Evolutionary conservation across 2,888 invertebrate genomes (phyloP).

Genomic region (Reticulitermes lucifugus): DNA sequence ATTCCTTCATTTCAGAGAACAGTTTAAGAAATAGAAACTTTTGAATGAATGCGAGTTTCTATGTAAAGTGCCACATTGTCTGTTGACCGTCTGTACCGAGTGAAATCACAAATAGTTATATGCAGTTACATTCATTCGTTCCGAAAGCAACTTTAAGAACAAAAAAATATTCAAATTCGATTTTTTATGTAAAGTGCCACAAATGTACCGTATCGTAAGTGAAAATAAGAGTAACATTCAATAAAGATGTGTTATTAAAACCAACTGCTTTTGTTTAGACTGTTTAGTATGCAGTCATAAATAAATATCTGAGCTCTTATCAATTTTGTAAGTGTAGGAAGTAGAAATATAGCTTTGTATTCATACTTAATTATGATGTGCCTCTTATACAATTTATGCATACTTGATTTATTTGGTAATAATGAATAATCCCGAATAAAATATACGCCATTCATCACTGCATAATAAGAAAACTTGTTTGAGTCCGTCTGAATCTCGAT

Average conservation of each 20-base stretch:
- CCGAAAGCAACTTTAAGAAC: not conserved
- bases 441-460: too few species aligned
- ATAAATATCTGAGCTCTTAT: not conserved
- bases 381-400: too few species aligned
- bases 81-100: conserved; percentile 14
- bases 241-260: conserved; percentile 51
- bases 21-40: not conserved
- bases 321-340: too few species aligned
- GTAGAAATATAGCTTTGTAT: too few species aligned
- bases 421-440: too few species aligned
- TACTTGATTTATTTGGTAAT: too few species aligned
- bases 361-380: too few species aligned
- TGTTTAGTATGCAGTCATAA: not conserved
- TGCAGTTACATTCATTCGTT: not conserved
- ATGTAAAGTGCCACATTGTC: conserved; percentile 37
- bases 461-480: too few species aligned
- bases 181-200: conserved; percentile 50
- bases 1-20: not conserved
- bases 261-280: not conserved
- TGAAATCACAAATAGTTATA: not conserved
- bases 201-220: conserved; percentile 42
- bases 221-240: conserved; percentile 43
- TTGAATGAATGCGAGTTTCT: not conserved
- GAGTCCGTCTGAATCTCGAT: too few species aligned
- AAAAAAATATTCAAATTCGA: conserved; percentile 20